Conservation (phyloP, 2,113 vertebrate species). For the Chlamydotis undulata region DNA sequence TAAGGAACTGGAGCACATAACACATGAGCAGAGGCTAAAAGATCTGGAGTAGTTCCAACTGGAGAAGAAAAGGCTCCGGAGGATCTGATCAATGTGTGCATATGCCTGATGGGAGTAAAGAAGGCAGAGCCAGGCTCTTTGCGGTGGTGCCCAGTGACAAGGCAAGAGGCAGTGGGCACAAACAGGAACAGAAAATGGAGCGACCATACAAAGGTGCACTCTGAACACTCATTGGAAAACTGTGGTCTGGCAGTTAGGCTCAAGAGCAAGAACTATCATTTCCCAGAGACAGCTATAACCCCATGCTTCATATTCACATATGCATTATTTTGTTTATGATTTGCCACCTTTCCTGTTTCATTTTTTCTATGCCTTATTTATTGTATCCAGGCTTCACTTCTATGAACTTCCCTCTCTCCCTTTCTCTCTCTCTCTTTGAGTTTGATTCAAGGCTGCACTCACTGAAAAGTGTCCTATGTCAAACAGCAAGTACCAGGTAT, state of each 20-base stretch:
- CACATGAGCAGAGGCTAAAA: not conserved
- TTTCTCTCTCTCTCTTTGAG: not conserved
- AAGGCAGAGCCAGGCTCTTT: not conserved
- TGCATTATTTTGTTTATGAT: not conserved
- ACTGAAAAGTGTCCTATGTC: conserved; percentile 5
- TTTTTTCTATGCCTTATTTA: not conserved
- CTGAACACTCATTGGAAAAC: not conserved
- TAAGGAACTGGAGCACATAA: not conserved
- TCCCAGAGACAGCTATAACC: not conserved
- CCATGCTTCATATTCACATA: not conserved
- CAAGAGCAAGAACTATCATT: not conserved
- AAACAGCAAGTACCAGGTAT: conserved; percentile 72
- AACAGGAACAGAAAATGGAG: not conserved
- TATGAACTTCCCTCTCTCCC: not conserved
- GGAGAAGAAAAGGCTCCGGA: not conserved
- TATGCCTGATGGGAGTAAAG: not conserved
- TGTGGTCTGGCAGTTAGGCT: not conserved
- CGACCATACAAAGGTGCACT: not conserved
- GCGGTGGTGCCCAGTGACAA: not conserved
- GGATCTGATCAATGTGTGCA: not conserved
- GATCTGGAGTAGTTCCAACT: not conserved
- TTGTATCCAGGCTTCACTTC: not conserved
- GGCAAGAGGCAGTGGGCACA: not conserved
- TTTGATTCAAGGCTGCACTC: not conserved
- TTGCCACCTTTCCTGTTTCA: not conserved